phyloP scores from a whole-genome alignment of 2,113 vertebrate species.

The Gambusia holbrooki region DNA sequence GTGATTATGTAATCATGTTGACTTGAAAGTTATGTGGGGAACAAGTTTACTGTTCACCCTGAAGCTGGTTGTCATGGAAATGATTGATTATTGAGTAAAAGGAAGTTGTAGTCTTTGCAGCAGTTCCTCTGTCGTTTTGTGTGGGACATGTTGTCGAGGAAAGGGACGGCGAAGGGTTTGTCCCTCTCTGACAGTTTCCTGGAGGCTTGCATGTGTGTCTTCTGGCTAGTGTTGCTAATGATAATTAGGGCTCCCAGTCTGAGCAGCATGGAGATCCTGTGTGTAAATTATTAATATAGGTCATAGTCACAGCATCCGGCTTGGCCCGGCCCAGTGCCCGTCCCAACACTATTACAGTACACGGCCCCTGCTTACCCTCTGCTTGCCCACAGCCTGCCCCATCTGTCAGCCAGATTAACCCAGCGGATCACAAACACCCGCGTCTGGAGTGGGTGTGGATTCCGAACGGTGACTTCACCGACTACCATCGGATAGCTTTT shows the following conservation, averaged over 20 bases:
- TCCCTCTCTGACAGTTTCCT: conserved; percentile 27
- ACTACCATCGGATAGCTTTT: conserved; percentile 36
- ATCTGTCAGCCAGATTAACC: conserved; percentile 71
- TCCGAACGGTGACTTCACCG: conserved; percentile 12
- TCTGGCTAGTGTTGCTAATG: conserved; percentile 58
- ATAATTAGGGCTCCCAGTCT: conserved; percentile 57
- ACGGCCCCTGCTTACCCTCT: conserved; percentile 40
- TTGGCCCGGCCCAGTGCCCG: conserved; percentile 58
- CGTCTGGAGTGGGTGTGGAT: conserved; percentile 27
- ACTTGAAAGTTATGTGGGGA: conserved; percentile 15
- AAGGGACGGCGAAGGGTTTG: neutral
- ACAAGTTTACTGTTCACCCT: conserved; percentile 18
- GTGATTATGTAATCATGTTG: conserved; percentile 13
- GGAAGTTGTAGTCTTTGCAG: conserved; percentile 2
- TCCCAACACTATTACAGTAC: conserved; percentile 54
- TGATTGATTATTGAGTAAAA: conserved; percentile 20
- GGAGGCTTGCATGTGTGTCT: conserved; percentile 40
- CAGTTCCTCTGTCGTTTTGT: neutral
- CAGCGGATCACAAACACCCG: conserved; percentile 46
- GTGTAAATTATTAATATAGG: conserved; percentile 79
- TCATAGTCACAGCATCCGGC: conserved; percentile 73
- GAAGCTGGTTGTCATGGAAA: conserved; percentile 52
- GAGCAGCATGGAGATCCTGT: conserved; percentile 61
- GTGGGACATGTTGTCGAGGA: neutral
- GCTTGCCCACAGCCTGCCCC: conserved; percentile 53